Percentiles rank a stretch among this genome's conserved stretches.
phyloP scores from a whole-genome alignment of 2,113 vertebrate genomes.

The Xenotilapia caudafasciata region DNA sequence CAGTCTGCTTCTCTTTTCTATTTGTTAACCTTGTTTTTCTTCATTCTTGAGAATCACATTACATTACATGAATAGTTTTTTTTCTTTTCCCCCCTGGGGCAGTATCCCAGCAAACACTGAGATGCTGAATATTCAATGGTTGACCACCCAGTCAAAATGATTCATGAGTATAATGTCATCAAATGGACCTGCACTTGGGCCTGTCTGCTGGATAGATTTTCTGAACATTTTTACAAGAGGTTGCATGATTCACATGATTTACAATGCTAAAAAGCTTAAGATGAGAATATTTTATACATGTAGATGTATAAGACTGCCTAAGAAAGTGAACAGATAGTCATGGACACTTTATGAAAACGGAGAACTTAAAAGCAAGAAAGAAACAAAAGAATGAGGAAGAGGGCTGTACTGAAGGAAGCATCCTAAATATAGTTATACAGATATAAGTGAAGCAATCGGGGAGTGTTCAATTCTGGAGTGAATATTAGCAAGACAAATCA shows the following conservation, averaged over 20 bases:
- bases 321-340: background rate
- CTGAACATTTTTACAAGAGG: background rate
- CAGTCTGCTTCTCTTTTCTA: background rate
- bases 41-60: background rate
- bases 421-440: slow-evolving; percentile 11
- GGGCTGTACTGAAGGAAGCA: background rate
- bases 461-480: background rate
- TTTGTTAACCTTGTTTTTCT: background rate
- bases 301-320: background rate
- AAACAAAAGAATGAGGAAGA: background rate
- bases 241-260: background rate
- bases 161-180: background rate
- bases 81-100: background rate
- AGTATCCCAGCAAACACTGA: background rate
- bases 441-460: slow-evolving; percentile 22
- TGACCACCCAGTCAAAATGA: background rate
- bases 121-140: background rate
- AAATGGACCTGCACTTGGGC: background rate
- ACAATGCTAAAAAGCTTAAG: background rate
- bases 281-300: background rate
- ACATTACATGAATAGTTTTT: background rate
- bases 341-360: background rate
- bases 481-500: slow-evolving; percentile 42
- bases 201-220: background rate
- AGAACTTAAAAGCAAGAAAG: background rate